Evolutionary conservation across 2,888 invertebrate species (phyloP).

Genomic region (Escarpia spicata): DNA sequence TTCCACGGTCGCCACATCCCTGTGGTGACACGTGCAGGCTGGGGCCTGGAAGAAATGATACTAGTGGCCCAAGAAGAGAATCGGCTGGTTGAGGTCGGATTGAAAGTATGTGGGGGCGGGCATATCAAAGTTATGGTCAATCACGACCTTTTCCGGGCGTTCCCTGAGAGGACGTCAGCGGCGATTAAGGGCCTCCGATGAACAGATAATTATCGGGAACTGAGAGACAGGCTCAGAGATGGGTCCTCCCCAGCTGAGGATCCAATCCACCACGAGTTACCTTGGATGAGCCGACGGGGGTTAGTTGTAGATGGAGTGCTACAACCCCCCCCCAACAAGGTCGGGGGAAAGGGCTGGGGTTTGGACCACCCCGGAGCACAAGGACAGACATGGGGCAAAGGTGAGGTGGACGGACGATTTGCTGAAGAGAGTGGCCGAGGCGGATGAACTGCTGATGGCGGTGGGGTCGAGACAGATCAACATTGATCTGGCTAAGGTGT

Average conservation of each 20-base stretch:
- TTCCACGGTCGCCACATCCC: neutral
- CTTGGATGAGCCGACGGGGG: neutral
- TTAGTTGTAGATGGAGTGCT: neutral
- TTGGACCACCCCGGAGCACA: neutral
- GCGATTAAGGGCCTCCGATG: neutral
- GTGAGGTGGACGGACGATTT: neutral
- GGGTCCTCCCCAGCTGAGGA: neutral
- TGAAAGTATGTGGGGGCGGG: neutral
- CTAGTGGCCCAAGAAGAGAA: slow-evolving; percentile 7
- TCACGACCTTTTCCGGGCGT: neutral
- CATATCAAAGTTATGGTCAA: neutral
- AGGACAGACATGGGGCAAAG: neutral
- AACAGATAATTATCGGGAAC: neutral
- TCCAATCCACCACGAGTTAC: neutral
- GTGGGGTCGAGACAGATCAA: neutral
- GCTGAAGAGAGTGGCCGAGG: neutral
- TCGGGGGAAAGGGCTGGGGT: neutral
- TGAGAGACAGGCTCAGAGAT: neutral
- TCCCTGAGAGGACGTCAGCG: neutral
- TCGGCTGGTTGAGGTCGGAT: neutral
- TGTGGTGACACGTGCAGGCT: neutral
- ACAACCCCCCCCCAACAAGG: neutral
- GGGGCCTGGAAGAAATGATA: neutral
- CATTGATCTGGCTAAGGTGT: neutral
- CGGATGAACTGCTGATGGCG: neutral